Conservation (phyloP, 2,797 vertebrate species). For the Falco biarmicus region DNA sequence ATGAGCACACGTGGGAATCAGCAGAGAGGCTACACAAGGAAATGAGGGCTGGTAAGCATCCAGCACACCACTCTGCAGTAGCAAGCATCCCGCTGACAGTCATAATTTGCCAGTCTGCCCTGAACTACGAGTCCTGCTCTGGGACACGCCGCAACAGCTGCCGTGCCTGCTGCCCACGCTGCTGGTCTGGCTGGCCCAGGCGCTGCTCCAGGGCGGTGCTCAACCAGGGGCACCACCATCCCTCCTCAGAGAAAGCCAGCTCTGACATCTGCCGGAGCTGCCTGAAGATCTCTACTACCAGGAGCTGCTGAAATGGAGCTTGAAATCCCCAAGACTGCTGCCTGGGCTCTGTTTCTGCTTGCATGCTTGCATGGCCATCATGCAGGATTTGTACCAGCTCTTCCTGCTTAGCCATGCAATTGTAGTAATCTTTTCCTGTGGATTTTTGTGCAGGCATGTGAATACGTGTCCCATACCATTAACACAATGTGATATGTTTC, state of each 20-base stretch:
- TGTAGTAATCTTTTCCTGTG: background rate
- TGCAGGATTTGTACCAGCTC: background rate
- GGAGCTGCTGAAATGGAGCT: background rate
- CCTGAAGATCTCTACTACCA: background rate
- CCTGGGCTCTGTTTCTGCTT: background rate
- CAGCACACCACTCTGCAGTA: background rate
- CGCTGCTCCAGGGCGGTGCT: background rate
- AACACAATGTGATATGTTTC: background rate
- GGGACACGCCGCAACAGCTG: fast-evolving
- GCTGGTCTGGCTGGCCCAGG: background rate
- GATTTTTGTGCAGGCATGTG: background rate
- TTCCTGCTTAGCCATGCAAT: background rate
- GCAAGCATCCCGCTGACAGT: background rate
- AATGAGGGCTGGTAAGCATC: background rate
- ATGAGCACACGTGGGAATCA: fast-evolving
- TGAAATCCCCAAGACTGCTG: background rate
- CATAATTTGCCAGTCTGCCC: background rate
- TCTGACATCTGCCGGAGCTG: background rate
- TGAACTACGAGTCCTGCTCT: fast-evolving
- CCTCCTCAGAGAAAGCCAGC: background rate
- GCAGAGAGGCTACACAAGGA: background rate
- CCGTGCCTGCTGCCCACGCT: background rate
- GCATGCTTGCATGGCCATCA: background rate
- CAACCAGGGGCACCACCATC: fast-evolving
- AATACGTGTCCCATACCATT: background rate